Conservation (phyloP, 1,140 invertebrate species). For the Melitaea cinxia region DNA sequence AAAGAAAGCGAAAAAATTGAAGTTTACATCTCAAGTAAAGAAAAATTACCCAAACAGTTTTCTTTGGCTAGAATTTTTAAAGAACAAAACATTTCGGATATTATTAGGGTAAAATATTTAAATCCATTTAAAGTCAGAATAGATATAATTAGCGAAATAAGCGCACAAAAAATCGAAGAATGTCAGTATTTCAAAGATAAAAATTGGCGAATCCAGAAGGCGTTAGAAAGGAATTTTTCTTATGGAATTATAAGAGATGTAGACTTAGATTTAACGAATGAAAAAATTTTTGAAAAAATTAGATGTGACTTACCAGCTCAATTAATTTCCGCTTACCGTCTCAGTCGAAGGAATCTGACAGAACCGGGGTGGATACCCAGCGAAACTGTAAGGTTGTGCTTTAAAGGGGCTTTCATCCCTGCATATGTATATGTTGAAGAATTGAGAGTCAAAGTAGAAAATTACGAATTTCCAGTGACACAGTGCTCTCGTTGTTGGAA, state of each 20-base stretch:
- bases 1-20: constrained; percentile 23
- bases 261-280: constrained; percentile 22
- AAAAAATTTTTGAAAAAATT: constrained; percentile 19
- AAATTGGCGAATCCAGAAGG: constrained; percentile 29
- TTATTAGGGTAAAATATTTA: constrained; percentile 28
- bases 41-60: constrained; percentile 39
- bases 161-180: constrained; percentile 1
- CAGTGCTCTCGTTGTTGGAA: constrained; percentile 29
- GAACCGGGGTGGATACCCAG: constrained; percentile 23
- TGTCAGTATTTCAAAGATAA: constrained; percentile 21
- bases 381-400: constrained; percentile 30
- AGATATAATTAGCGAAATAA: neutral
- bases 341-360: constrained; percentile 4
- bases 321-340: constrained; percentile 15
- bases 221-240: constrained; percentile 18
- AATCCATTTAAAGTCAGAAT: constrained; percentile 30
- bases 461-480: constrained; percentile 25
- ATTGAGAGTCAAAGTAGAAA: constrained; percentile 31
- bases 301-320: neutral
- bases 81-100: constrained; percentile 24
- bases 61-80: constrained; percentile 30
- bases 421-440: constrained; percentile 17
- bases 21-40: constrained; percentile 22
- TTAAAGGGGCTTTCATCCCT: constrained; percentile 27
- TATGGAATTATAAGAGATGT: constrained; percentile 30